Conservation (phyloP, 35 echinoderm and acorn worm species). For the Chiridota heheva region DNA sequence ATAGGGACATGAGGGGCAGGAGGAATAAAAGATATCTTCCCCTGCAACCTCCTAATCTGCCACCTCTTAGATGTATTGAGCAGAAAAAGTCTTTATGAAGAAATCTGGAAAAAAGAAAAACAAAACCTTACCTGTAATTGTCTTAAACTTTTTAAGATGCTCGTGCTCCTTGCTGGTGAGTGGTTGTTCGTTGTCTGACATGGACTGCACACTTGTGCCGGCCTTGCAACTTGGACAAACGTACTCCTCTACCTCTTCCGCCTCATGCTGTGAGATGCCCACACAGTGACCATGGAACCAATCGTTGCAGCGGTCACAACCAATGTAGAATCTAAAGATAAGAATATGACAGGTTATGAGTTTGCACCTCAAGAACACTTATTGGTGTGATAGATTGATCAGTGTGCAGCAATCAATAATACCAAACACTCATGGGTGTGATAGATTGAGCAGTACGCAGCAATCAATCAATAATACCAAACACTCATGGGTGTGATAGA, state of each 20-base stretch:
- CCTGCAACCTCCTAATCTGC: too few species aligned
- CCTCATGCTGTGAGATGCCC: slow-evolving; percentile 76
- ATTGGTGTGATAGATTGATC: not conserved
- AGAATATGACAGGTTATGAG: not conserved
- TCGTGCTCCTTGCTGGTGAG: slow-evolving; percentile 81
- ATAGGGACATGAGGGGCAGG: too few species aligned
- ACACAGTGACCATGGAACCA: slow-evolving; percentile 98
- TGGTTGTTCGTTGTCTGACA: slow-evolving; percentile 52
- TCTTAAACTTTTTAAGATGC: slow-evolving; percentile 75
- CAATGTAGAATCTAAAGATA: slow-evolving; percentile 90
- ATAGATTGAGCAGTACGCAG: too few species aligned
- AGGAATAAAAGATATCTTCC: too few species aligned
- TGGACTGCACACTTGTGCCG: slow-evolving; percentile 37
- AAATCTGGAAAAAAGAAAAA: not conserved
- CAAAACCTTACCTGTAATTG: slow-evolving; percentile 77
- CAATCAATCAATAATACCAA: too few species aligned
- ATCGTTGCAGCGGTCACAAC: slow-evolving; percentile 96
- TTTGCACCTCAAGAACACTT: not conserved
- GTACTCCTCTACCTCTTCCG: slow-evolving; percentile 91
- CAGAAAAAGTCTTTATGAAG: too few species aligned
- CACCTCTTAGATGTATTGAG: too few species aligned
- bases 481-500: too few species aligned
- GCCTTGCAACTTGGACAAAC: slow-evolving; percentile 86
- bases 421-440: too few species aligned
- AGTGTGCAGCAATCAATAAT: not conserved